Conservation (phyloP, 1,140 invertebrate species). For the Maconellicoccus hirsutus region DNA sequence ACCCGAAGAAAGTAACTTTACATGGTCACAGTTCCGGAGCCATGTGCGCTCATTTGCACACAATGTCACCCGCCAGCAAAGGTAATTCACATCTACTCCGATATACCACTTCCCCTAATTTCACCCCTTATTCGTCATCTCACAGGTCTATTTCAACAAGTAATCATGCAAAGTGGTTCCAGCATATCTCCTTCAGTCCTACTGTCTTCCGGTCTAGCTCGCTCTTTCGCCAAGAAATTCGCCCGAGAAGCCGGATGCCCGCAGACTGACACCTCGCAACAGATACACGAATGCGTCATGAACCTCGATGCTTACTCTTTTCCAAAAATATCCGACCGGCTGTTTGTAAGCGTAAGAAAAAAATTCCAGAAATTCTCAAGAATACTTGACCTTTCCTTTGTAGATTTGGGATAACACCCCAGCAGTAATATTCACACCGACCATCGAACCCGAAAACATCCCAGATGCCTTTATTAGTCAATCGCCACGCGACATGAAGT, state of each 20-base stretch:
- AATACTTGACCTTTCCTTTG: too few relatives aligned
- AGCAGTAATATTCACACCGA: too few relatives aligned
- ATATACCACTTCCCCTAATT: too few relatives aligned
- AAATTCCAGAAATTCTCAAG: too few relatives aligned
- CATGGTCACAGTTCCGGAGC: constrained; percentile 25
- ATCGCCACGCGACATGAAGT: too few relatives aligned
- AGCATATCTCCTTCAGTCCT: constrained; percentile 41
- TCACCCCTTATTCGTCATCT: too few relatives aligned
- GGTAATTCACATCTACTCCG: constrained; percentile 11
- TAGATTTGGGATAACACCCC: too few relatives aligned
- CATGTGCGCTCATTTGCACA: constrained; percentile 23
- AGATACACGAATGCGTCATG: constrained; percentile 3
- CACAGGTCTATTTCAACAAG: constrained; percentile 36
- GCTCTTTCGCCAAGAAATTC: constrained; percentile 15
- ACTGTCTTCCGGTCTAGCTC: background rate
- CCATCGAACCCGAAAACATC: too few relatives aligned
- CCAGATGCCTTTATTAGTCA: too few relatives aligned
- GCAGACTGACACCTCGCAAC: background rate
- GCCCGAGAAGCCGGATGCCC: constrained; percentile 17
- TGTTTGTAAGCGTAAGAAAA: background rate
- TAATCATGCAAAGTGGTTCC: constrained; percentile 39
- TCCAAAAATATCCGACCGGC: background rate
- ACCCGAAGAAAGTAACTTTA: constrained; percentile 26
- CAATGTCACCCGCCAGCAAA: constrained; percentile 24
- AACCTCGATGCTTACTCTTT: background rate